Base-by-base conservation (phyloP, 2,113 vertebrate genomes). In the Myiopsitta monachus region DNA sequence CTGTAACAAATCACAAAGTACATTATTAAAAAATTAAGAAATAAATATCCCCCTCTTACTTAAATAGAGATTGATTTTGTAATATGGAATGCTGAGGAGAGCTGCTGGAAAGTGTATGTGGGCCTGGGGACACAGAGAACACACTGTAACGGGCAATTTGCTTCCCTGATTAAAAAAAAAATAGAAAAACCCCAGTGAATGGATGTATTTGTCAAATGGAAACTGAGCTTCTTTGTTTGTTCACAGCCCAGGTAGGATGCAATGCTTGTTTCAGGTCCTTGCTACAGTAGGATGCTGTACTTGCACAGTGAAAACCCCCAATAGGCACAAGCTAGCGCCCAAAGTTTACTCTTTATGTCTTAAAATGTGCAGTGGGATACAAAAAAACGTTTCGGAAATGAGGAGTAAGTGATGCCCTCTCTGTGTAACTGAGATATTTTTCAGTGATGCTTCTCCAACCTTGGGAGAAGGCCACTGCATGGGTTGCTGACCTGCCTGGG, bases 21-120 rank as follows among this genome's bases (percentile, higher is more conserved):
- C 92, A 97, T 98, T 97, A 97, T 97, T 98, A 98, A 98, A 98
- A 98, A 98, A 98, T 96, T 97, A 97, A 97, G 90, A 97, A 98
- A 98, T 97, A 98, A 97, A 97, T 97, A 97, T 96, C 96, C 52
- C 27, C 82, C 78, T 97, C 90, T 97, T 96, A 96, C 97, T 96
- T 97, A 97, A 97, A 97, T 96, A 97, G 96, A 97, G 97, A 98
- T 98, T 98, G 97, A 98, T 98, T 98, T 98, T 98, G 91, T 97
- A 97, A 97, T 83, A 88, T 57, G 81, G 82, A 97, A 89, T 91
- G 94, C 97, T 98, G 97, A 97, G 95, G 72, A 97, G 74, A 85
- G 91, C 87, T 95, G 51, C 94, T 92, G 67, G 12, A 78, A 97
- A 97, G 96, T 93, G 84, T 96, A 97, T 94, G 77, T 94, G 95